Base-by-base conservation (phyloP, 2,888 invertebrate genomes). In the Scaptomyza reducta region DNA sequence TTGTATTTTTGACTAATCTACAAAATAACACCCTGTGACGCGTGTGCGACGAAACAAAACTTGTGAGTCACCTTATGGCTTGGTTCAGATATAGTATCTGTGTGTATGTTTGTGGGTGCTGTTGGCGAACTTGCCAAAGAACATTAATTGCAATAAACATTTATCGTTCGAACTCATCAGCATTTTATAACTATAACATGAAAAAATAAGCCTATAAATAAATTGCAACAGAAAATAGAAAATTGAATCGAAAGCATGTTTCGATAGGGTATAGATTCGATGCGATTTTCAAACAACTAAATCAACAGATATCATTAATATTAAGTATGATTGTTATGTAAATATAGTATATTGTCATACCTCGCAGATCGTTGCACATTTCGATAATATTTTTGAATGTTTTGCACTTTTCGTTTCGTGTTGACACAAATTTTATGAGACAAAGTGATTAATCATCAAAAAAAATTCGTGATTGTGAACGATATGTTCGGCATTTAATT, bases 381-480 rank as follows among this genome's bases (percentile, higher is more conserved):
- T n/a, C 13, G 40, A 63, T 56, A 22, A 25, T 40, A 68, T 47
- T 18, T 42, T 45, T 40, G 11, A n/a, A 10, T 40, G 40, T 16
- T 16, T 16, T 40, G 10, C 11, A 44, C 27, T 46, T 60, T 64
- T 40, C 1, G n/a, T 55, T 70, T 49, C 50, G 14, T 33, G 46
- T 40, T 59, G 72, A 46, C 54, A 68, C 27, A 57, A 42, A 64
- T 63, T 58, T 41, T 18, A 27, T 64, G 54, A 50, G 59, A 44
- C 61, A 61, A 59, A 42, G 49, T 67, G 86, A 77, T 89, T 84
- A 89, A 80, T 89, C 89, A 89, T 85, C 77, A 51, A 49, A 59
- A 78, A 74, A 77, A 76, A 85, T 84, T 79, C 75, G 46, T 79
- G 70, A 57, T 65, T 59, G 62, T 79, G 78, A 57, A 76, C 73